phyloP scores from a whole-genome alignment of 2,888 invertebrate species.

The Caenorhabditis plicata region DNA sequence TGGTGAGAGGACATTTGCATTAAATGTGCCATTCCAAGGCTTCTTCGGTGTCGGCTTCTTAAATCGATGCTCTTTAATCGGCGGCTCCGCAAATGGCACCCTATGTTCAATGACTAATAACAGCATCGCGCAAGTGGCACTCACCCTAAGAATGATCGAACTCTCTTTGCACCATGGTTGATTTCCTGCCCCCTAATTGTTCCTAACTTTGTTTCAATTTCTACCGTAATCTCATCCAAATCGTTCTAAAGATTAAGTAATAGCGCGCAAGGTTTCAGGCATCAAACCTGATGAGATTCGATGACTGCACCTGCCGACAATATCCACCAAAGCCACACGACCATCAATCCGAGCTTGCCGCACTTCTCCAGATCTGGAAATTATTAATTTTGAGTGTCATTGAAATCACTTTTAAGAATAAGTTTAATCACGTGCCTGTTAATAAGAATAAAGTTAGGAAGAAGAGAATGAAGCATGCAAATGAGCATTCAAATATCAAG shows the following conservation, averaged over 20 bases:
- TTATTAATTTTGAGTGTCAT: no score
- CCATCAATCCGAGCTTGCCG: neutral
- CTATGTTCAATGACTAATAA: slow-evolving; percentile 10
- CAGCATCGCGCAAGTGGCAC: neutral
- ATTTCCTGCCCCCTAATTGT: slow-evolving; percentile 51
- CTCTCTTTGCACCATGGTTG: slow-evolving; percentile 22
- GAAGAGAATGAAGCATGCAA: neutral
- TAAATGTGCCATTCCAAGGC: slow-evolving; percentile 52
- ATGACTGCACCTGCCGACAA: slow-evolving; percentile 4
- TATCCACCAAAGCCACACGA: slow-evolving; percentile 18
- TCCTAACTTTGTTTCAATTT: slow-evolving; percentile 53
- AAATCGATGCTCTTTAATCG: slow-evolving; percentile 50
- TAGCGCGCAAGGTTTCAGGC: neutral
- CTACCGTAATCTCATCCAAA: slow-evolving; percentile 23
- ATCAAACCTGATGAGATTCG: slow-evolving; percentile 14
- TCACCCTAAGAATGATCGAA: slow-evolving; percentile 28
- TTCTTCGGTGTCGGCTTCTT: slow-evolving; percentile 49
- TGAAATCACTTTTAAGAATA: no score
- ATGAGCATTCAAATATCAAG: slow-evolving; percentile 6
- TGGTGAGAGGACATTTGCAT: slow-evolving; percentile 41
- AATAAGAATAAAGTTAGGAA: neutral
- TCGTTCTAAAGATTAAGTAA: slow-evolving; percentile 8
- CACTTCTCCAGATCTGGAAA: neutral
- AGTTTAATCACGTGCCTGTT: no score
- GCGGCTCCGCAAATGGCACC: slow-evolving; percentile 62